Base-by-base conservation (phyloP, 2,797 vertebrate species). In the Ptychobarbus kaznakovi region DNA sequence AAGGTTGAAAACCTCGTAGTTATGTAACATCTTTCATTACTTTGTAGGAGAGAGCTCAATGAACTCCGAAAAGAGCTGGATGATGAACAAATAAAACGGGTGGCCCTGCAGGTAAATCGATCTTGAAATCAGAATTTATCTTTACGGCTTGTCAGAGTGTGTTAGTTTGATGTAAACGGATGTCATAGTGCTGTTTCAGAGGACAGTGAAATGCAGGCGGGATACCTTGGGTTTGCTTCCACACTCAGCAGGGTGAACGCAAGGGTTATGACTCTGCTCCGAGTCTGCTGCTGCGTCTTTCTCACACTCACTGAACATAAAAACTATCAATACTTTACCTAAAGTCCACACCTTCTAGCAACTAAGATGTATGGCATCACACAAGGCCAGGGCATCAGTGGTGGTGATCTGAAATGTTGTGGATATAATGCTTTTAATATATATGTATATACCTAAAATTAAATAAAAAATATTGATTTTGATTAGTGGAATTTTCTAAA, bases 1-100 rank as follows among this genome's bases (percentile, higher is more conserved):
- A 80, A 63, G 42, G 11, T 70, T 32, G 51, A 25, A 5, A 78
- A 82, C 12, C 38, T 2, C 4, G 3, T n/a, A 38, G 38, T 58
- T 15, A 6, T 58, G 1, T 63, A 63, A 79, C 4, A 32, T 32
- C 32, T 32, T 32, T 32, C 81, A 28, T 87, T 18, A 86, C 0
- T 83, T 90, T 89, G 81, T 92, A 99, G 98, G 96, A 98, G 95
- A 95, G 97, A 99, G 94, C 95, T 99, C 65, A 92, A 95, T 49
- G 97, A 97, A 89, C 91, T 99, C 0, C 95, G 95, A 89, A 94
- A 87, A 87, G 97, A 98, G 89, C 93, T 99, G 92, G 96, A 98
- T 85, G 97, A 98, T 76, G 98, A 99, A 84, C 96, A 94, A 89
- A 51, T 91, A 86, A 94, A 97, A 91, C 95, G 98, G 20, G 90